Evolutionary conservation across 2,113 vertebrate genomes (phyloP), one percentile per base, ranked within the genome.

Genomic region (Oncorhynchus nerka): DNA sequence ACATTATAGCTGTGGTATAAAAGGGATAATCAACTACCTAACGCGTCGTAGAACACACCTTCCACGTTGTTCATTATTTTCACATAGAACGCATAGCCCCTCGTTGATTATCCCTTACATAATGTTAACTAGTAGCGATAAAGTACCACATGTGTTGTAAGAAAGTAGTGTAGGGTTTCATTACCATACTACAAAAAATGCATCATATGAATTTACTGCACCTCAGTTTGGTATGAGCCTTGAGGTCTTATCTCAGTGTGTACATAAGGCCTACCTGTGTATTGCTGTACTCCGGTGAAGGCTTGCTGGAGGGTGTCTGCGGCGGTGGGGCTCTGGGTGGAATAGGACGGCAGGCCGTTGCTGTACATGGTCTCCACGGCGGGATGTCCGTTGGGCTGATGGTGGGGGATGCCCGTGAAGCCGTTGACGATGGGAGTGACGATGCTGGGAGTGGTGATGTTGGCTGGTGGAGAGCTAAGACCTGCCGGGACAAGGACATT

Each of bases 251-350:
- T 13, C 11, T 67, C 22, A 12, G 24, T 67, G 49, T 71, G n/a
- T 51, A 51, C 69, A 8, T 51, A 19, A 68, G 64, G 45, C 34
- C 75, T 57, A 99, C 98, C 98, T 96, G 98, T 98, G 84, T 98
- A 99, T 89, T 99, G 98, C 90, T 99, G 98, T 80, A 99, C 96
- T 77, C 98, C 97, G 0, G 97, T 95, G 90, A 98, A 99, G 88
- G 97, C 95, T 75, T 97, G 97, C 84, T 99, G 97, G 76, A 99
- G 93, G 67, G 95, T 95, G 91, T 99, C 98, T 1, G 96, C 96
- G 75, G 97, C 95, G 0, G 95, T 95, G 57, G 98, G 97, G 87
- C 95, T 98, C 91, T 99, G 98, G 91, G 97, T 96, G 94, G 98
- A 95, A 90, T 98, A 99, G 34, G 97, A 95, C 66, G 97, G 92